Percentiles rank a stretch among this genome's conserved stretches.
Evolutionary conservation across 2,113 vertebrate species (phyloP).

Genomic region (Pluvianellus socialis): DNA sequence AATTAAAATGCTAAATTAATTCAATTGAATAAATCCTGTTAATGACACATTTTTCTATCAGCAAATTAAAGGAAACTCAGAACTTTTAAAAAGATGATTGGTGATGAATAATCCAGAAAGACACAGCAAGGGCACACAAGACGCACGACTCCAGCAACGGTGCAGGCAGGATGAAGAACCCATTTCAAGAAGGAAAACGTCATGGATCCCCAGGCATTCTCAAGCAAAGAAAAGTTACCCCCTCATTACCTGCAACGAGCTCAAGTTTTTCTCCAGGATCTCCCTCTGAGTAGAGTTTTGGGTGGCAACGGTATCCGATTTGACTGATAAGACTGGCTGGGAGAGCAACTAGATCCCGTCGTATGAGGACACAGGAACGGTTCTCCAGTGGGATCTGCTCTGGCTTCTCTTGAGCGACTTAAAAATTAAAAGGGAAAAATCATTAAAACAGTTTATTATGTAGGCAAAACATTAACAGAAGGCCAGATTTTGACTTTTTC

Average conservation of each 20-base stretch:
- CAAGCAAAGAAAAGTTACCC: neutral
- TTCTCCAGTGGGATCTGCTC: constrained; percentile 91
- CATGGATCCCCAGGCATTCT: neutral
- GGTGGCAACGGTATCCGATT: constrained; percentile 98
- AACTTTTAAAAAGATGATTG: neutral
- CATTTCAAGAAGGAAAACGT: neutral
- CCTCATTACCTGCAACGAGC: constrained; percentile 87
- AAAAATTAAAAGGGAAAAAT: neutral
- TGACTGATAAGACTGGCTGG: constrained; percentile 98
- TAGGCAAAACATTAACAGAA: neutral
- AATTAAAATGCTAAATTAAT: constrained; percentile 74
- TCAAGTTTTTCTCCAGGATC: constrained; percentile 98
- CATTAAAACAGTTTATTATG: neutral
- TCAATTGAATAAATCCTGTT: constrained; percentile 71
- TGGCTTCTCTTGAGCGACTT: constrained; percentile 85
- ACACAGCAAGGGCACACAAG: neutral
- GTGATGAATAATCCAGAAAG: constrained; percentile 12
- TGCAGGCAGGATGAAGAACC: neutral
- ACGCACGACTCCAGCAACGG: neutral
- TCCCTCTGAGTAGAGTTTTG: constrained; percentile 96
- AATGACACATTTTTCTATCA: constrained; percentile 68
- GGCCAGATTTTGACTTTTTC: neutral
- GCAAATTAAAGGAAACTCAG: constrained; percentile 52
- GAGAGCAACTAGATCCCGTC: constrained; percentile 92
- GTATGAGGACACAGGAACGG: constrained; percentile 94